Percentiles rank a stretch among this genome's conserved stretches.
Evolutionary conservation across 2,113 vertebrate genomes (phyloP).

Genomic region (Platanista minor): DNA sequence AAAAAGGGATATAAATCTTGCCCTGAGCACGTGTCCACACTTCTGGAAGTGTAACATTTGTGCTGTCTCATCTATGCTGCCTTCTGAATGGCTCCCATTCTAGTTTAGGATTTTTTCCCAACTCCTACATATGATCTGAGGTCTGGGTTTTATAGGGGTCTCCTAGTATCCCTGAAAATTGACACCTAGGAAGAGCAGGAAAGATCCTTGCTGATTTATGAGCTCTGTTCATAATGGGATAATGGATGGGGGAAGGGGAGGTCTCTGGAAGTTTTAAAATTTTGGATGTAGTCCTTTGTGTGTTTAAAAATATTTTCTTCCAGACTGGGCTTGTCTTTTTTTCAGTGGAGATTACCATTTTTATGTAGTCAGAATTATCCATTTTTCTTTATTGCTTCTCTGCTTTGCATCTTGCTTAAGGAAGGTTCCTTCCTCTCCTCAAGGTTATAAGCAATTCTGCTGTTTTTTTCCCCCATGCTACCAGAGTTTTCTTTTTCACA

Average conservation of each 20-base stretch:
- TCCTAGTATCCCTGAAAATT: not conserved
- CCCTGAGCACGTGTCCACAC: rapidly evolving
- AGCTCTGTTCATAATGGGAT: not conserved
- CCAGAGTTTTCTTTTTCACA: not conserved
- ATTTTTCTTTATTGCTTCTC: not conserved
- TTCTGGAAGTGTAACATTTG: rapidly evolving
- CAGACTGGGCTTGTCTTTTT: not conserved
- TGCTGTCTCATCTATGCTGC: not conserved
- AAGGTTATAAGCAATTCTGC: not conserved
- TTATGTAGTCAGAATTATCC: not conserved
- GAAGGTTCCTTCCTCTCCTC: not conserved
- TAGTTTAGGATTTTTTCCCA: not conserved
- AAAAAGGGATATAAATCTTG: not conserved
- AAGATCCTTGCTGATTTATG: not conserved
- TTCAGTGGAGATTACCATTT: not conserved
- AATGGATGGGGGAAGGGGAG: not conserved
- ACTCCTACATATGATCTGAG: not conserved
- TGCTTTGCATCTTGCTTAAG: not conserved
- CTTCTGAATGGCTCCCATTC: rapidly evolving
- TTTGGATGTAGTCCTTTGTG: not conserved
- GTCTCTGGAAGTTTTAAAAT: not conserved
- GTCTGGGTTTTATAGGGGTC: not conserved
- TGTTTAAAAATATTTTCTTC: not conserved
- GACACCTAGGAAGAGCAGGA: too few relatives aligned
- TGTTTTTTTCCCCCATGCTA: not conserved